Conservation (phyloP, 2,113 vertebrate species). For the Pseudorasbora parva region DNA sequence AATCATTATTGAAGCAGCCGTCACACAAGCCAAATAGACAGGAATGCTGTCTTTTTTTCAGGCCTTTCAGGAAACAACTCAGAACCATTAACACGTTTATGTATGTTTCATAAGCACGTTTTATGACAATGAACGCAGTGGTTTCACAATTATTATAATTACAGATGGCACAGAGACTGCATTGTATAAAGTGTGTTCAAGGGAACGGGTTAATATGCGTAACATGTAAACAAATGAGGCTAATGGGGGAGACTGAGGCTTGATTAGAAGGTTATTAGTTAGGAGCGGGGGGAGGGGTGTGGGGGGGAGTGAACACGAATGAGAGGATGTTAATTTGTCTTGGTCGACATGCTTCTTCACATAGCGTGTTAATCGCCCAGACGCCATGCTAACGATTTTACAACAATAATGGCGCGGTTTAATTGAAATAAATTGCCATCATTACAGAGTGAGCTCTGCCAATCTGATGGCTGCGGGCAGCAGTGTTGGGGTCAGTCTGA, state of each 20-base stretch:
- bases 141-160: constrained; percentile 36
- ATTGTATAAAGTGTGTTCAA: constrained; percentile 38
- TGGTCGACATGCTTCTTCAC: constrained; percentile 53
- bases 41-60: constrained; percentile 48
- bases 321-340: constrained; percentile 61
- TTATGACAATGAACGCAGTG: constrained; percentile 28
- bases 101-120: constrained; percentile 49
- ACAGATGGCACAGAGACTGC: constrained; percentile 20
- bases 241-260: constrained; percentile 36
- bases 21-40: constrained; percentile 60
- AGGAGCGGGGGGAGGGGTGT: constrained; percentile 28
- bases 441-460: constrained; percentile 64
- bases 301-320: constrained; percentile 45
- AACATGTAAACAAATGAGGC: constrained; percentile 51
- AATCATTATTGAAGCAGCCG: constrained; percentile 62
- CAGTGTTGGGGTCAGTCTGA: constrained; percentile 38
- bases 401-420: constrained; percentile 69
- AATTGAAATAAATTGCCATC: constrained; percentile 71
- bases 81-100: constrained; percentile 50
- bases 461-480: constrained; percentile 60
- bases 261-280: constrained; percentile 36
- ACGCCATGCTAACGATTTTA: constrained; percentile 63
- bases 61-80: constrained; percentile 56
- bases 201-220: constrained; percentile 36
- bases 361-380: constrained; percentile 60